A percentile compares a stretch with the other conserved stretches of the same genome.
Evolutionary conservation across 2,113 vertebrate species (phyloP).

Genomic region (Dasyurus viverrinus): DNA sequence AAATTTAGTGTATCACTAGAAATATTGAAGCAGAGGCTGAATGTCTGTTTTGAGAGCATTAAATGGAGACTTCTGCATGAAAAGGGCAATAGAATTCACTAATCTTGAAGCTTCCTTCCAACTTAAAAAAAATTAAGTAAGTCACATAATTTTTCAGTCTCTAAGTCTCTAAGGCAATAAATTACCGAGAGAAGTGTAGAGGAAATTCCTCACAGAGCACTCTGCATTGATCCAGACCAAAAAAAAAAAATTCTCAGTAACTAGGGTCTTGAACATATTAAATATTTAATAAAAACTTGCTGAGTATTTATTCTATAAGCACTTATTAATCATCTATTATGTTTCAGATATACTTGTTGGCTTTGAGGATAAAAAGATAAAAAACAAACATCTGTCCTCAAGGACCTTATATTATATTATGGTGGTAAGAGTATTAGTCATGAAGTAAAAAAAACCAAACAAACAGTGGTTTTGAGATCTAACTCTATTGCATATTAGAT

Average conservation of each 20-base stretch:
- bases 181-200: not conserved
- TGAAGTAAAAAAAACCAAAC: not conserved
- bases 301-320: not conserved
- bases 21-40: not conserved
- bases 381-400: not conserved
- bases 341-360: not conserved
- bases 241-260: not conserved
- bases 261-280: not conserved
- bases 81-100: not conserved
- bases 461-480: not conserved
- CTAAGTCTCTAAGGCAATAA: not conserved
- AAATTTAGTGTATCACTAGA: not conserved
- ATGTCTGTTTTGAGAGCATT: not conserved
- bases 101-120: not conserved
- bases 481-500: not conserved
- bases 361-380: not conserved
- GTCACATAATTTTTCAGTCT: not conserved
- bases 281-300: not conserved
- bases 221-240: not conserved
- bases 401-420: not conserved
- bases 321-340: not conserved
- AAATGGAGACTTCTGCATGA: accelerated
- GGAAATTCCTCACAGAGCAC: not conserved
- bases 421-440: not conserved
- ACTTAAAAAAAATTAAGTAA: not conserved